A percentile compares a stretch with the other conserved stretches of the same genome.
These are phyloP conservation scores for Diprion similis DNA, from an alignment of 1,140 invertebrate species.

Conservation along the genomic window DNA sequence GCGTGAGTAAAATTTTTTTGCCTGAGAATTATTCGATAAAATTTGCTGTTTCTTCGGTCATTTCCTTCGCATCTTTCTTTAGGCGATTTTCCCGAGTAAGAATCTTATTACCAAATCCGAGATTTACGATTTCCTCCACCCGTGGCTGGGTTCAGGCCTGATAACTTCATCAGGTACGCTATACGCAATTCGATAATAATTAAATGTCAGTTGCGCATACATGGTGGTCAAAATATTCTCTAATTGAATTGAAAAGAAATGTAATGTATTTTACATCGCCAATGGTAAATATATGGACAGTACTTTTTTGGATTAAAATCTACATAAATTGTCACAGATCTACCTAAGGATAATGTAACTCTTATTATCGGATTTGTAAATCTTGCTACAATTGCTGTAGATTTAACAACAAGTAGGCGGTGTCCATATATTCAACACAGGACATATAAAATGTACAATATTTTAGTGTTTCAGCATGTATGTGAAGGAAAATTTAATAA, in stretches of 20 bases:
- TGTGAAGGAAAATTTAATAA: not conserved
- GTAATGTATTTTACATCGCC: not conserved
- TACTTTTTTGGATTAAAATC: no score
- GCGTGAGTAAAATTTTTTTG: conserved; percentile 32
- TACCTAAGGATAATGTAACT: no score
- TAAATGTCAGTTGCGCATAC: not conserved
- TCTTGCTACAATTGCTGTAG: no score
- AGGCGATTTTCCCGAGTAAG: conserved; percentile 50
- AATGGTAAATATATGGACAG: not conserved
- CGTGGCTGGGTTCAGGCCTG: conserved; percentile 74
- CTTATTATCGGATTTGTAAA: no score
- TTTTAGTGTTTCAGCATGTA: not conserved
- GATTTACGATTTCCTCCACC: conserved; percentile 69
- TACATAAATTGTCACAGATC: no score
- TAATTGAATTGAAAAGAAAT: not conserved
- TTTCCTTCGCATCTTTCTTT: conserved; percentile 19
- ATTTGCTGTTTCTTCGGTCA: conserved; percentile 3
- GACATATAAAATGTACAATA: not conserved
- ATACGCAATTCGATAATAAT: not conserved
- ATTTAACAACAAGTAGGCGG: not conserved
- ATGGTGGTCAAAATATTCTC: not conserved
- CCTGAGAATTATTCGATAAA: not conserved
- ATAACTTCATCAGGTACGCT: conserved; percentile 67
- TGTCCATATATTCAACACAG: no score
- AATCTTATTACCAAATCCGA: conserved; percentile 70